A percentile compares a stretch with the other conserved stretches of the same genome.
phyloP scores from a whole-genome alignment of 2,888 invertebrate species.

The Megastigmus dorsalis region DNA sequence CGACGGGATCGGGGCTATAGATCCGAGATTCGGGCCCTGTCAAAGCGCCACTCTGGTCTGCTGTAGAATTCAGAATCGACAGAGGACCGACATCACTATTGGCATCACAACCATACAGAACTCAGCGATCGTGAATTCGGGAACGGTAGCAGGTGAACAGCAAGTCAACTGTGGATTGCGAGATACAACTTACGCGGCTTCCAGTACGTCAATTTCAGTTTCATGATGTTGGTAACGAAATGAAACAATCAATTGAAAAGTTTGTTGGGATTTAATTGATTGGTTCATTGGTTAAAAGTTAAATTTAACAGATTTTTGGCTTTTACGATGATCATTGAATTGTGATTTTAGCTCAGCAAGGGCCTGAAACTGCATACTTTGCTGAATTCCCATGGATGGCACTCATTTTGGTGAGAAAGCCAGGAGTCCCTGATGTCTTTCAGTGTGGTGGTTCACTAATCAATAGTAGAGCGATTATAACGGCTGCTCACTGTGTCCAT shows the following conservation, averaged over 20 bases:
- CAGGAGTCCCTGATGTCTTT: conserved; percentile 77
- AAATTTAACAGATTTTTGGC: conserved; percentile 13
- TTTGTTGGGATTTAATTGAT: too few species aligned
- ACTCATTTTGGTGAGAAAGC: conserved; percentile 79
- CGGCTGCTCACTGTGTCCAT: conserved; percentile 86
- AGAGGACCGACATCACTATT: background rate
- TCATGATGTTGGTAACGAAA: too few species aligned
- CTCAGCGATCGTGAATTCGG: background rate
- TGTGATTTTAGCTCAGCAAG: conserved; percentile 76
- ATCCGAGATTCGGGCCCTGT: conserved; percentile 67
- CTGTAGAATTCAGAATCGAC: conserved; percentile 58
- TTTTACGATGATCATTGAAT: too few species aligned
- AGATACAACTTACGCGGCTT: conserved; percentile 57
- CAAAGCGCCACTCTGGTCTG: conserved; percentile 68
- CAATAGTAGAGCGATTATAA: conserved; percentile 83
- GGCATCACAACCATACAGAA: conserved; percentile 16
- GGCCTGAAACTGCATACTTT: conserved; percentile 80
- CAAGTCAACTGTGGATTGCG: conserved; percentile 61
- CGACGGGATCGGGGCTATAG: conserved; percentile 64
- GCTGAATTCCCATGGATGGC: conserved; percentile 92
- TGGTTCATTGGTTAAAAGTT: conserved; percentile 66
- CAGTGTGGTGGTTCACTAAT: conserved; percentile 88
- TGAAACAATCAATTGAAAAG: too few species aligned
- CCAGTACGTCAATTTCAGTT: too few species aligned
- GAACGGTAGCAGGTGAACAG: background rate